Evolutionary conservation across 2,113 vertebrate species (phyloP).

Genomic region (Psophia crepitans): DNA sequence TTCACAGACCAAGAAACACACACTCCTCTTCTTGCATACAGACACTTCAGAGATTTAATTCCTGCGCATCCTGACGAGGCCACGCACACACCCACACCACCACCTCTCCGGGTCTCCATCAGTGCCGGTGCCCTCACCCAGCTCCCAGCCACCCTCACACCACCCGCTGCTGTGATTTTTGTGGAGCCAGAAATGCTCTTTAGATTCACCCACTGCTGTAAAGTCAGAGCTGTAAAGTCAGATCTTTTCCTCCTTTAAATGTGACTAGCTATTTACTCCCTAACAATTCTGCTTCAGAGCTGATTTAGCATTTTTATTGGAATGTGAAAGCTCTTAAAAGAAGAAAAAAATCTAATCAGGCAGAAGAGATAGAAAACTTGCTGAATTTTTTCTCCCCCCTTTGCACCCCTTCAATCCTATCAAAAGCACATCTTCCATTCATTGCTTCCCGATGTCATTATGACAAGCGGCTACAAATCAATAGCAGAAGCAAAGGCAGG

Average conservation of each 20-base stretch:
- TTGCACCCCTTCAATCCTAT: slow-evolving; percentile 77
- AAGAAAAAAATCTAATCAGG: slow-evolving; percentile 84
- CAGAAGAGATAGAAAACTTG: slow-evolving; percentile 85
- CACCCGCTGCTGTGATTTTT: not conserved
- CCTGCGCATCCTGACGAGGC: rapidly evolving
- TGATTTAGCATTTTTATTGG: slow-evolving; percentile 86
- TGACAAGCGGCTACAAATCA: slow-evolving; percentile 87
- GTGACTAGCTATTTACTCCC: slow-evolving; percentile 80
- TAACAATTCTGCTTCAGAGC: slow-evolving; percentile 80
- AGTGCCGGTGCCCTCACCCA: not conserved
- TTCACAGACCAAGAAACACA: not conserved
- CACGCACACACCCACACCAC: not conserved
- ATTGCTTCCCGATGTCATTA: slow-evolving; percentile 85
- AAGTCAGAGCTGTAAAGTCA: slow-evolving; percentile 59
- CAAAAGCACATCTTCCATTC: slow-evolving; percentile 86
- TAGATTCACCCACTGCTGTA: slow-evolving; percentile 31
- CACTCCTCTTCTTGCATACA: not conserved
- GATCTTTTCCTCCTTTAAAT: slow-evolving; percentile 71
- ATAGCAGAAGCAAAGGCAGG: slow-evolving; percentile 71
- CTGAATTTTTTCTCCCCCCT: slow-evolving; percentile 76
- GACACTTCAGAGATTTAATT: not conserved
- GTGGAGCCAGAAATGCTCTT: slow-evolving; percentile 31
- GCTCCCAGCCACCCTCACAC: not conserved
- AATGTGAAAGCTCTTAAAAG: slow-evolving; percentile 85
- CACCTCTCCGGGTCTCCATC: not conserved